phyloP scores from a whole-genome alignment of 2,888 invertebrate genomes.

The Merodon equestris region DNA sequence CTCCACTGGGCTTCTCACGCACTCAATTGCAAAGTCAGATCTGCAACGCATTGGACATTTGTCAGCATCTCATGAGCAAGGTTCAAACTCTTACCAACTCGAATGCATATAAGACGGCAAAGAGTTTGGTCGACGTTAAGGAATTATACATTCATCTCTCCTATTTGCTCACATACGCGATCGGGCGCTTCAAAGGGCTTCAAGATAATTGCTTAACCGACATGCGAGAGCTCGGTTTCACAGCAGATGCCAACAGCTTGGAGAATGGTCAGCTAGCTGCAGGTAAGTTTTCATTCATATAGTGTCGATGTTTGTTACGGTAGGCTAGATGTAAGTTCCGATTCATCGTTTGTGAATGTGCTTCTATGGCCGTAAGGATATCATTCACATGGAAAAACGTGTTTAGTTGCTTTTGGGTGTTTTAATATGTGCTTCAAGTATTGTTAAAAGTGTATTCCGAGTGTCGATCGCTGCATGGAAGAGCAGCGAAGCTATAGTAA shows the following conservation, averaged over 20 bases:
- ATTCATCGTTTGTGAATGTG: constrained; percentile 55
- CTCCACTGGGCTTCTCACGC: constrained; percentile 75
- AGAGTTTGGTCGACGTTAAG: constrained; percentile 76
- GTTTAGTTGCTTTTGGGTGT: constrained; percentile 18
- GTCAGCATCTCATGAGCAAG: constrained; percentile 77
- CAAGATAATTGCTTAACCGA: constrained; percentile 78
- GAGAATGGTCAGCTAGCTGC: constrained; percentile 77
- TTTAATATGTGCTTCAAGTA: background rate
- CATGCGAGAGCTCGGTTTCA: constrained; percentile 78
- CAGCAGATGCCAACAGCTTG: constrained; percentile 77
- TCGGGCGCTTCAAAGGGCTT: constrained; percentile 77
- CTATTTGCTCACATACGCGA: constrained; percentile 78
- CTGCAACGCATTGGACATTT: constrained; percentile 77
- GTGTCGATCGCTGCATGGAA: background rate
- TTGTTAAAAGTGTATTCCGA: constrained; percentile 23
- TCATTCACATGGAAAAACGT: constrained; percentile 66
- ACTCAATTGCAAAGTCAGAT: constrained; percentile 77
- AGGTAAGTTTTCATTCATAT: constrained; percentile 72
- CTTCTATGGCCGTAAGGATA: constrained; percentile 61
- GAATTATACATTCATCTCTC: constrained; percentile 78
- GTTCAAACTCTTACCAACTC: constrained; percentile 78
- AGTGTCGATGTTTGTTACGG: no score
- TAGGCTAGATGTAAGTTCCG: background rate
- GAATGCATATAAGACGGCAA: constrained; percentile 78
- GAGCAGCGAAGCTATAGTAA: constrained; percentile 43